A percentile compares a stretch with the other conserved stretches of the same genome.
These are phyloP conservation scores for Hyperoodon ampullatus DNA, from an alignment of 2,113 vertebrate species.

Conservation along the genomic window DNA sequence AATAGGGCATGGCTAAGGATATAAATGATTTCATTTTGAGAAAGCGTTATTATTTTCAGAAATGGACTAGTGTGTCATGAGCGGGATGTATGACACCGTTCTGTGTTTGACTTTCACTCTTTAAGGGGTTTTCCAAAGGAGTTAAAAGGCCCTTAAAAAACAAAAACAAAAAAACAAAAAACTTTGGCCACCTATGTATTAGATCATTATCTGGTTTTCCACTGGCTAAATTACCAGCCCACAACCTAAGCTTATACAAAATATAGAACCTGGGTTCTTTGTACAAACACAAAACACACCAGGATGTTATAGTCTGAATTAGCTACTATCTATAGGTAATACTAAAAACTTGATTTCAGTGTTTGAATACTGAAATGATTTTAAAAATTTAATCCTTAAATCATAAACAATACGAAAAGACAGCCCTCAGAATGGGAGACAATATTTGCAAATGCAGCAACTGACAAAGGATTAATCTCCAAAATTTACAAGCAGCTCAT, in stretches of 20 bases:
- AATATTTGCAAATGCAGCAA: too few species aligned
- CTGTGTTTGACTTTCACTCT: slow-evolving; percentile 30
- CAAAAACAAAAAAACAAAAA: not conserved
- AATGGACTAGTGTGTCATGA: not conserved
- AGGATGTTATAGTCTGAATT: not conserved
- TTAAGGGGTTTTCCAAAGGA: not conserved
- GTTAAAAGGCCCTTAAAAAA: not conserved
- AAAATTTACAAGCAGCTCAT: too few species aligned
- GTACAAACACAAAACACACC: not conserved
- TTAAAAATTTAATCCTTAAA: not conserved
- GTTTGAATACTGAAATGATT: slow-evolving; percentile 11
- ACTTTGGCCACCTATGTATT: not conserved
- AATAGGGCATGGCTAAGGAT: slow-evolving; percentile 58
- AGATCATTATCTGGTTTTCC: not conserved
- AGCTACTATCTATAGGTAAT: not conserved
- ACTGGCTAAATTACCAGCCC: not conserved
- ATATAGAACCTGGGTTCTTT: not conserved
- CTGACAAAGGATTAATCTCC: too few species aligned
- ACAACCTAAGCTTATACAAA: not conserved
- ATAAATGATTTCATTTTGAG: slow-evolving; percentile 65
- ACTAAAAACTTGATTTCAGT: not conserved
- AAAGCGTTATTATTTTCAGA: slow-evolving; percentile 50
- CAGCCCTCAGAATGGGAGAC: too few species aligned
- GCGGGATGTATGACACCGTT: not conserved
- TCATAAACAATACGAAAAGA: too few species aligned